A percentile compares a stretch with the other conserved stretches of the same genome.
phyloP scores from a whole-genome alignment of 2,888 invertebrate species.

The Macrosoma leucophasiata region DNA sequence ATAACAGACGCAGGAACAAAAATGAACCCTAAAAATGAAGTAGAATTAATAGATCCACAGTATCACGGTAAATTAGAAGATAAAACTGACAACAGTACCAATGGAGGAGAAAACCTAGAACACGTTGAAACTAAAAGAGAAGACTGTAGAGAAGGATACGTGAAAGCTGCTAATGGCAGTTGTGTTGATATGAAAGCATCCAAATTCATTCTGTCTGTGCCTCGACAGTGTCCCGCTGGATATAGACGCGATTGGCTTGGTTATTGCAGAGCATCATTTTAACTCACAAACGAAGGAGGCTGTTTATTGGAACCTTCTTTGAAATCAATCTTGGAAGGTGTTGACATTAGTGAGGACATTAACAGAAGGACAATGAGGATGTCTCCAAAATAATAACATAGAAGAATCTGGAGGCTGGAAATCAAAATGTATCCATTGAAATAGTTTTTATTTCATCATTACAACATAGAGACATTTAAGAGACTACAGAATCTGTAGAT shows the following conservation, averaged over 20 bases:
- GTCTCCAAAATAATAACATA: too few relatives aligned
- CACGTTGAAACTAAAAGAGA: conserved; percentile 19
- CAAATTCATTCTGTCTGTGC: conserved; percentile 49
- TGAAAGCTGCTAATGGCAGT: conserved; percentile 36
- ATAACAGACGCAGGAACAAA: conserved; percentile 21
- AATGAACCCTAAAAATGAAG: conserved; percentile 44
- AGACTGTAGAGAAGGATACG: conserved; percentile 39
- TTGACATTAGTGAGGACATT: too few relatives aligned
- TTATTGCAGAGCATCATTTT: too few relatives aligned
- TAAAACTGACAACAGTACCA: conserved; percentile 21
- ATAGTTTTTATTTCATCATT: too few relatives aligned
- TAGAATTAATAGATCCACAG: conserved; percentile 51
- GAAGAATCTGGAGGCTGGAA: too few relatives aligned
- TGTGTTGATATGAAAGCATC: conserved; percentile 36
- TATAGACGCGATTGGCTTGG: conserved; percentile 51
- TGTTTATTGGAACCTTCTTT: too few relatives aligned
- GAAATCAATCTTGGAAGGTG: too few relatives aligned
- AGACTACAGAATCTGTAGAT: too few relatives aligned
- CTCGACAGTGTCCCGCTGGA: conserved; percentile 53
- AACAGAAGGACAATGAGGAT: too few relatives aligned
- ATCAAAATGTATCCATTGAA: too few relatives aligned
- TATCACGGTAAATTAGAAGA: conserved; percentile 43
- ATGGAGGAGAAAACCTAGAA: conserved; percentile 18
- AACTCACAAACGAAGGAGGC: too few relatives aligned
- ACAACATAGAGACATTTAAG: too few relatives aligned